Percentiles rank a stretch among this genome's conserved stretches.
Conservation (phyloP, 2,113 vertebrate species). For the Mastomys natalensis region DNA sequence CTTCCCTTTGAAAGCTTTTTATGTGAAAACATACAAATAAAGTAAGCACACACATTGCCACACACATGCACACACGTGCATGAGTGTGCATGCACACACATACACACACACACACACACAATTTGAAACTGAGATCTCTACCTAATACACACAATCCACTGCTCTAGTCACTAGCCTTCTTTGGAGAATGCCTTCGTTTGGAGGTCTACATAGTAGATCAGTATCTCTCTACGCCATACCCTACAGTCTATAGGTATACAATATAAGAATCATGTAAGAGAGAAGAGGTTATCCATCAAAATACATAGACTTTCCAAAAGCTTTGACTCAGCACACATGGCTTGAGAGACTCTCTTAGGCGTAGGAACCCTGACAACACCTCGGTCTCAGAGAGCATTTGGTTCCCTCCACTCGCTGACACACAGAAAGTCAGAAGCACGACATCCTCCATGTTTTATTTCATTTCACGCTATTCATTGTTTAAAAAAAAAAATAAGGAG, state of each 20-base stretch:
- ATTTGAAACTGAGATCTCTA: not conserved
- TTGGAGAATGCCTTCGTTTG: constrained; percentile 24
- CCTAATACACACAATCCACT: not conserved
- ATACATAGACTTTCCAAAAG: not conserved
- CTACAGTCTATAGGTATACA: not conserved
- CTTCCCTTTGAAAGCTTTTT: constrained; percentile 37
- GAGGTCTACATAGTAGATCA: not conserved
- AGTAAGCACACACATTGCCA: not conserved
- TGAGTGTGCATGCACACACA: not conserved
- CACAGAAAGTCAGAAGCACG: not conserved
- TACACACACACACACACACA: not conserved
- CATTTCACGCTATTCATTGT: not conserved
- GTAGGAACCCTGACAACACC: not conserved
- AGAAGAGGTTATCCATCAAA: not conserved
- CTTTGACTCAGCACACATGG: not conserved
- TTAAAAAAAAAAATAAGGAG: not conserved
- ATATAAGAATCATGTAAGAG: not conserved
- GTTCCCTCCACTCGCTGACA: not conserved
- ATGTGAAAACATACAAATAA: not conserved
- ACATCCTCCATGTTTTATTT: not conserved
- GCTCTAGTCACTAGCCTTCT: not conserved
- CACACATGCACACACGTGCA: not conserved
- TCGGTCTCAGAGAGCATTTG: not conserved
- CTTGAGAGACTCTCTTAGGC: not conserved
- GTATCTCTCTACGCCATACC: not conserved